Conservation (phyloP, 1,140 invertebrate species). For the Drosophila lacteicornis region DNA sequence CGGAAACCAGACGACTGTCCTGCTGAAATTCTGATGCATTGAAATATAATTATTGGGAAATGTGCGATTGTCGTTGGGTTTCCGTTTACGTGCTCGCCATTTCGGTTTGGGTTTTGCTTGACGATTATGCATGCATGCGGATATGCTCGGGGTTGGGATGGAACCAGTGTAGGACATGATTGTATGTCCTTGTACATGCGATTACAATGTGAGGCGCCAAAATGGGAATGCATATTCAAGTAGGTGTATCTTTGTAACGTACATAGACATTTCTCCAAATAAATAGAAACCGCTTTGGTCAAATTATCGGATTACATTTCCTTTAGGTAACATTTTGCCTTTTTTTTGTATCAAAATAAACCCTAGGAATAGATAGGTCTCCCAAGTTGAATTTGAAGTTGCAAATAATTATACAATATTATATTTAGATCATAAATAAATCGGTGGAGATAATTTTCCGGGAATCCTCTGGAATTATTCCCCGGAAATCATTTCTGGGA, state of each 20-base stretch:
- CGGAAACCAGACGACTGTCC: slow-evolving; percentile 78
- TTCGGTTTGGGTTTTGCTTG: slow-evolving; percentile 23
- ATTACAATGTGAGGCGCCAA: slow-evolving; percentile 8
- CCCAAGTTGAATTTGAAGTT: no score
- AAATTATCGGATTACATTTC: no score
- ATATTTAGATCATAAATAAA: no score
- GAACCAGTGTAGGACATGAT: slow-evolving; percentile 26
- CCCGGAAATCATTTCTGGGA: no score
- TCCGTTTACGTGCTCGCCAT: slow-evolving; percentile 72
- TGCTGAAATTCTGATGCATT: slow-evolving; percentile 80
- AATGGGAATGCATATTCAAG: slow-evolving; percentile 2
- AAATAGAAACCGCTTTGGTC: neutral
- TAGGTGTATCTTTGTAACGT: neutral
- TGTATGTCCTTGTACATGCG: slow-evolving; percentile 30
- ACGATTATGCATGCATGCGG: slow-evolving; percentile 44
- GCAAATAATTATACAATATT: no score
- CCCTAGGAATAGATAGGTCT: no score
- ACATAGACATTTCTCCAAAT: neutral
- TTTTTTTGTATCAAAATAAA: no score
- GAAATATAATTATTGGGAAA: slow-evolving; percentile 84
- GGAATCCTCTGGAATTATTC: no score
- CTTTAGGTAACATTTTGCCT: no score
- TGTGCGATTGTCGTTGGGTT: slow-evolving; percentile 81
- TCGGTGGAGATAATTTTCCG: no score
- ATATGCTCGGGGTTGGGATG: neutral